Evolutionary conservation across 2,888 invertebrate species (phyloP).

Genomic region (Sabellastarte sp.): DNA sequence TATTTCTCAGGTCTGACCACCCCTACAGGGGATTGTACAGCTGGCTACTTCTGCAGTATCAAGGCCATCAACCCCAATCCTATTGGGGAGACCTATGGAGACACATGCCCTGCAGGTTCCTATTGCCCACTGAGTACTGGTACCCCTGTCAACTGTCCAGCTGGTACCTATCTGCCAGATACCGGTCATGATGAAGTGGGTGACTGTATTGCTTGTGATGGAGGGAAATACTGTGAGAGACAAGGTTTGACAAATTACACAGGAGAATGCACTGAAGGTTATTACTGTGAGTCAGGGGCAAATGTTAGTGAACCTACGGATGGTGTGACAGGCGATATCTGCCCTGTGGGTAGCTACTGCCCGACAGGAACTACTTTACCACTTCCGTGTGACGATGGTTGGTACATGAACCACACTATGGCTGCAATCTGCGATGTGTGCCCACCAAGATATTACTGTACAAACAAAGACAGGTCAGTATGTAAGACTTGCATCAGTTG

Average conservation of each 20-base stretch:
- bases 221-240: constrained; percentile 46
- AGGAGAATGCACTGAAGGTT: constrained; percentile 42
- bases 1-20: constrained; percentile 35
- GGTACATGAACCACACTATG: constrained; percentile 53
- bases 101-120: constrained; percentile 46
- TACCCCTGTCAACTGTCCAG: constrained; percentile 43
- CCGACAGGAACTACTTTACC: constrained; percentile 40
- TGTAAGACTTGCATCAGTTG: no score
- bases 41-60: constrained; percentile 47
- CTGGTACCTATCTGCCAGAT: constrained; percentile 39
- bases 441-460: constrained; percentile 51
- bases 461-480: no score
- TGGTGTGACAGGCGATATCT: constrained; percentile 50
- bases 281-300: constrained; percentile 39
- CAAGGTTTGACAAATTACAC: constrained; percentile 45
- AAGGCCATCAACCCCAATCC: constrained; percentile 43
- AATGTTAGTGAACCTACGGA: constrained; percentile 44
- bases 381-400: constrained; percentile 50
- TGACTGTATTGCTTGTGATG: constrained; percentile 50
- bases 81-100: constrained; percentile 39
- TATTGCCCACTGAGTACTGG: constrained; percentile 49
- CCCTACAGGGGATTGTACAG: constrained; percentile 43
- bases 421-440: constrained; percentile 48
- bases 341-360: constrained; percentile 51
- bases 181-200: constrained; percentile 25